These are phyloP conservation scores for Idaea aversata DNA, from an alignment of 2,888 invertebrate genomes.

Conservation along the genomic window DNA sequence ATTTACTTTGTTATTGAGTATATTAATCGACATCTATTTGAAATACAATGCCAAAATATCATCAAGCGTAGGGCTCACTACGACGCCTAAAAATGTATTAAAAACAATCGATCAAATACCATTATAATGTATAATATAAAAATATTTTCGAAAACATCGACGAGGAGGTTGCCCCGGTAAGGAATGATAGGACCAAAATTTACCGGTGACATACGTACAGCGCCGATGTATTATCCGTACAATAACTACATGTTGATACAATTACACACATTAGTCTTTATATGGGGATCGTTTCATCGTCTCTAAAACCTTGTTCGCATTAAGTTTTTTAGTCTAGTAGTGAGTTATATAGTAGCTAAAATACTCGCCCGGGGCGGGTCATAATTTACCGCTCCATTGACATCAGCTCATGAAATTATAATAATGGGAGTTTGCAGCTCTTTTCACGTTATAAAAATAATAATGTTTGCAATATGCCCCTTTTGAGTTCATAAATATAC, in stretches of 20 bases:
- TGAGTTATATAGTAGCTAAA: too few species aligned
- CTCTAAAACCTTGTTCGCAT: background rate
- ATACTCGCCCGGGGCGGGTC: too few species aligned
- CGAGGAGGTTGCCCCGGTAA: constrained; percentile 73
- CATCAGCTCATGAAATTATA: too few species aligned
- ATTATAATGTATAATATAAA: constrained; percentile 45
- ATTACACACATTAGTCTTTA: constrained; percentile 56
- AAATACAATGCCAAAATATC: constrained; percentile 30
- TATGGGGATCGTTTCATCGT: constrained; percentile 43
- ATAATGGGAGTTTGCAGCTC: too few species aligned
- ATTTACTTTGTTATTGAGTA: constrained; percentile 52
- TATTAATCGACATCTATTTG: constrained; percentile 19
- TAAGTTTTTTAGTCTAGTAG: too few species aligned
- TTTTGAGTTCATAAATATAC: too few species aligned
- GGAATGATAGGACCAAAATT: constrained; percentile 84
- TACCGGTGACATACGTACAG: constrained; percentile 75
- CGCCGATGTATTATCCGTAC: constrained; percentile 35
- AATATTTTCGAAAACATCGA: constrained; percentile 46
- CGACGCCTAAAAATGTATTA: constrained; percentile 31
- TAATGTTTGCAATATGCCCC: too few species aligned
- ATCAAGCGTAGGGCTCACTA: constrained; percentile 29
- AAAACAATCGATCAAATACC: constrained; percentile 29
- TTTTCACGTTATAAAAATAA: too few species aligned
- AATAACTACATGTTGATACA: constrained; percentile 45
- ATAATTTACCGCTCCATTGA: too few species aligned